Evolutionary conservation across 2,113 vertebrate genomes (phyloP), one percentile per base, ranked within the genome.

Genomic region (Hydropotes inermis): DNA sequence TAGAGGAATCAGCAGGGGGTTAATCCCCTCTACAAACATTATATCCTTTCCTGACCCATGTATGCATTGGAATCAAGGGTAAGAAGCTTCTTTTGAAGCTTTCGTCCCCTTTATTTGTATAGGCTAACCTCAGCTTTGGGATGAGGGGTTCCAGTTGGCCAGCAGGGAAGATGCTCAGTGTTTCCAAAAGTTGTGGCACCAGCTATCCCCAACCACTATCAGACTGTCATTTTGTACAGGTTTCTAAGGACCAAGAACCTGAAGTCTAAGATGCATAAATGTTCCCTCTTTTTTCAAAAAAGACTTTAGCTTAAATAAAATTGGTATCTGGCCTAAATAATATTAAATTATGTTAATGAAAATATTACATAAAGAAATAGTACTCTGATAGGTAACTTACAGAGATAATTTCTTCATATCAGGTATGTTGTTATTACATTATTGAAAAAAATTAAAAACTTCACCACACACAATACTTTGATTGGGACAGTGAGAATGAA

Each of bases 11-110:
- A 4, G 98, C 97, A 96, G 98, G 98, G 90, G 97, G 96, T 67
- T 99, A 99, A 99, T 99, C 98, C 98, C 97, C 98, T 99, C 95
- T 96, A 98, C 98, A 99, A 99, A 99, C 98, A 99, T 96, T 97
- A 98, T 98, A 98, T 97, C 97, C 97, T 98, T 98, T 98, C 94
- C 97, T 60, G 98, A 98, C 93, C 89, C 94, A 84, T 89, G 96
- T 97, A 95, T 97, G 96, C 97, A 90, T 96, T 98, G 95, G 97
- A 98, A 98, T 98, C 95, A 97, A 98, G 98, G 87, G 78, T 96
- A 98, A 93, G 85, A 98, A 94, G 78, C 97, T 98, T 96, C 97
- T 98, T 99, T 99, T 99, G 98, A 98, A 98, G 97, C 95, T 96
- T 74, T 9, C 97, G 97, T 96, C 61, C 89, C 95, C 45, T 95